Evolutionary conservation across 2,797 vertebrate species (phyloP), one percentile per base, ranked within the genome.

Genomic region (Phyllotis vaccarum): DNA sequence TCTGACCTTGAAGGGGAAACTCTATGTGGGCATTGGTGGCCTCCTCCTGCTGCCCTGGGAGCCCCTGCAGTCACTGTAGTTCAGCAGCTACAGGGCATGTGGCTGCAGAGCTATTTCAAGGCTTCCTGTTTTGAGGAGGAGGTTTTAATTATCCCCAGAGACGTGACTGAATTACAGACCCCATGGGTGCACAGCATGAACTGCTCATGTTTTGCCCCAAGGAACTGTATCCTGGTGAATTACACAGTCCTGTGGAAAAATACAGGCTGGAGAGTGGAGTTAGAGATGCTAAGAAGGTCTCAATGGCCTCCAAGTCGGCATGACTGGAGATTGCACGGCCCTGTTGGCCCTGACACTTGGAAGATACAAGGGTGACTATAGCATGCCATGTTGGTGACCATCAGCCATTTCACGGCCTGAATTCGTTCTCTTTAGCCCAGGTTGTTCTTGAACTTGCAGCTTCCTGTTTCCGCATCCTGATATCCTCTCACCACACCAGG

Each of bases 211-310:
- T 96, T 88, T 92, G 86, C 86, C 37, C 90, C 58, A 60, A 89
- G 97, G 96, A 95, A 95, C 90, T 92, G 90, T 86, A 60, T 90
- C 93, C 88, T 64, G 92, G 94, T 80, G 94, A 94, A 85, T 95
- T 94, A 82, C 46, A 76, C 40, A 87, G 90, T 85, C 54, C 86
- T 85, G 62, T 64, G 76, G 95, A 82, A 96, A 94, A 93, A 70
- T 52, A 78, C 83, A 86, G 85, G 60, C 89, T 78, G 54, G 74
- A 37, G 10, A 19, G 79, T 79, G 29, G 91, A 92, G 58, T 6
- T 14, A 37, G 78, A 94, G 70, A 89, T 37, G 56, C 83, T 43
- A 4, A 75, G 93, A 86, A 49, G 81, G 74, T 76, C 94, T 83
- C 1, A 0, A 12, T 22, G 49, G 46, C 58, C 37, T 58, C 37